Percentiles rank a stretch among this genome's conserved stretches.
These are phyloP conservation scores for Apotomis turbidana DNA, from an alignment of 2,888 invertebrate genomes.

Conservation along the genomic window DNA sequence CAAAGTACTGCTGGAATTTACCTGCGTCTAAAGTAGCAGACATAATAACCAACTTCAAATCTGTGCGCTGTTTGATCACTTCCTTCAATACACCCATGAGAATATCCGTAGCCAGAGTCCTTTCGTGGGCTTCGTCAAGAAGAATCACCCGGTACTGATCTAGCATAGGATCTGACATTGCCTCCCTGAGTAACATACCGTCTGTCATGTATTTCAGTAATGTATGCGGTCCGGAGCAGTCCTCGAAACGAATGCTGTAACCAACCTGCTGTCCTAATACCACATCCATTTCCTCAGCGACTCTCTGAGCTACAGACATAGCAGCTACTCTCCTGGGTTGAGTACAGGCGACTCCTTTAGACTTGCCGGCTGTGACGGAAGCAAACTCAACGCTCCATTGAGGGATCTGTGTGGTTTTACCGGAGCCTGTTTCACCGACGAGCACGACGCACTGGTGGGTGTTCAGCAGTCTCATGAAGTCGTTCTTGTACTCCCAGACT, in stretches of 20 bases:
- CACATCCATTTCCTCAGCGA: slow-evolving; percentile 99
- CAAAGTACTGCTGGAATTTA: slow-evolving; percentile 99
- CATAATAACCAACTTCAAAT: slow-evolving; percentile 99
- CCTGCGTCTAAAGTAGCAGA: slow-evolving; percentile 99
- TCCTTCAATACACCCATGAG: slow-evolving; percentile 99
- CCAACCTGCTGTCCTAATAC: slow-evolving; percentile 87
- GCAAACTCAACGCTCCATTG: slow-evolving; percentile 84
- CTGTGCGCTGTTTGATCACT: slow-evolving; percentile 95
- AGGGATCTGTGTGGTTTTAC: slow-evolving; percentile 99
- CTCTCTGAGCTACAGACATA: slow-evolving; percentile 99
- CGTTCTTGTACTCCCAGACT: slow-evolving; percentile 98
- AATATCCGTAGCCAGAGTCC: slow-evolving; percentile 99
- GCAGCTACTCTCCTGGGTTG: slow-evolving; percentile 99
- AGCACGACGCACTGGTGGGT: slow-evolving; percentile 97
- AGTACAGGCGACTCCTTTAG: slow-evolving; percentile 93
- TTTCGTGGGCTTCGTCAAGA: slow-evolving; percentile 99
- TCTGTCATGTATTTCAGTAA: slow-evolving; percentile 99
- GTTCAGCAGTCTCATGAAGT: slow-evolving; percentile 97
- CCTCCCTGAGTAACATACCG: slow-evolving; percentile 99
- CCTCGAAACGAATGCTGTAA: slow-evolving; percentile 97
- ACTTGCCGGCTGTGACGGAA: slow-evolving; percentile 66
- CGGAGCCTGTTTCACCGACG: slow-evolving; percentile 99
- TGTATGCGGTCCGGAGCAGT: slow-evolving; percentile 97
- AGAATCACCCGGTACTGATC: slow-evolving; percentile 98
- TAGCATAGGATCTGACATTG: slow-evolving; percentile 99